Evolutionary conservation across 2,113 vertebrate genomes (phyloP).

Genomic region (Phoxinus phoxinus): DNA sequence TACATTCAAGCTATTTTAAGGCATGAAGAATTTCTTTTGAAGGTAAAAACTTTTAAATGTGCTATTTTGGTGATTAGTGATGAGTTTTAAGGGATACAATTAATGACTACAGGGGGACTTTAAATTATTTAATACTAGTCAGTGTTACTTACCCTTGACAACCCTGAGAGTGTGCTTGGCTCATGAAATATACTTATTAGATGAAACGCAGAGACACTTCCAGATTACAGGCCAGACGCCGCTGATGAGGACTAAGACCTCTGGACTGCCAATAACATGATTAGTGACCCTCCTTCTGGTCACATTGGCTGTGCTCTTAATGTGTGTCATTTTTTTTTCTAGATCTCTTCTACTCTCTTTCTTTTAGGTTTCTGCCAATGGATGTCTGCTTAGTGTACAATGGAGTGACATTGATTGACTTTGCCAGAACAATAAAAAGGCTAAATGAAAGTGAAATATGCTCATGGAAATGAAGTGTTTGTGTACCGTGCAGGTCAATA

Average conservation of each 20-base stretch:
- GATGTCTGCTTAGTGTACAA: constrained; percentile 24
- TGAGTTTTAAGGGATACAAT: too few species aligned
- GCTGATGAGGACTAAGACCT: not conserved
- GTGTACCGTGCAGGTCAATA: not conserved
- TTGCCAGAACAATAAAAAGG: constrained; percentile 14
- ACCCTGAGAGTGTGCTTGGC: not conserved
- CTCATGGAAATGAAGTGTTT: not conserved
- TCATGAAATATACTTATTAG: not conserved
- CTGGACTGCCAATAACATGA: constrained; percentile 22
- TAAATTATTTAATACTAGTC: not conserved
- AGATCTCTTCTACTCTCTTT: not conserved
- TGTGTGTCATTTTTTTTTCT: not conserved
- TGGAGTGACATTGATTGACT: constrained; percentile 17
- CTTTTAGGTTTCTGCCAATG: not conserved
- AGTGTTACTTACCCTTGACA: not conserved
- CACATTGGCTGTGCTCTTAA: not conserved
- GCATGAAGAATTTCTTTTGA: too few species aligned
- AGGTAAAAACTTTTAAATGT: too few species aligned
- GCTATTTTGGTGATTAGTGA: too few species aligned
- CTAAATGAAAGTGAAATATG: not conserved
- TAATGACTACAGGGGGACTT: too few species aligned
- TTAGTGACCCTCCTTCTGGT: constrained; percentile 8
- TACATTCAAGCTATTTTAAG: too few species aligned
- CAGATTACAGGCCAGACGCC: not conserved
- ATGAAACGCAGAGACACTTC: not conserved